Base-by-base conservation (phyloP, 2,888 invertebrate species). In the Heliconius sara region DNA sequence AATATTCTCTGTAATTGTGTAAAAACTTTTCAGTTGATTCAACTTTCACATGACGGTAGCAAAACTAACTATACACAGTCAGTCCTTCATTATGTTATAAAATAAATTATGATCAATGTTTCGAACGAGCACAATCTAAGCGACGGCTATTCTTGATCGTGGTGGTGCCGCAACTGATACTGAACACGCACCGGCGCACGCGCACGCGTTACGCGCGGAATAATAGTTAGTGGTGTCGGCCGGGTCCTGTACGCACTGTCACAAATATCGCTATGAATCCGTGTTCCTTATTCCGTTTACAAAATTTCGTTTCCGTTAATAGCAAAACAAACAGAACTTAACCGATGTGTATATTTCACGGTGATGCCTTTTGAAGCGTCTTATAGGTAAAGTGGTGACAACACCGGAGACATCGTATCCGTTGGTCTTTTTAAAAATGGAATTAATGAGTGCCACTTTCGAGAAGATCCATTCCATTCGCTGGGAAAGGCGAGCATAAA, bases 121-220 rank as follows among this genome's bases (percentile, higher is more conserved):
- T 39, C 22, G 27, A 72, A 43, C 66, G 76, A 30, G 63, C 68
- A 78, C 76, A 72, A 81, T 72, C 68, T 43, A 68, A 76, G 85
- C 86, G 89, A 91, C 94, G 95, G 92, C 94, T 93, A 92, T 93
- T 92, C 94, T 90, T 91, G 93, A 85, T 90, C 91, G 91, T 91
- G 92, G 87, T 93, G 87, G 90, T 89, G 90, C 91, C 91, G 90
- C 93, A 92, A 95, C 95, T 95, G 92, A 92, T 91, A 95, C 95
- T 95, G 92, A 92, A 90, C 90, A 89, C 89, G 90, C 89, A 86
- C 85, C 88, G 92, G 90, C 90, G 90, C 90, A 90, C 93, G 93
- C 90, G 90, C 91, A 90, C 93, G 93, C 94, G 92, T 93, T 91
- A 84, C 91, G 89, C 87, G 88, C 88, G 85, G 89, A 89, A 89